These are phyloP conservation scores for Cristatella mucedo DNA, from an alignment of 2,888 invertebrate genomes.

Conservation along the genomic window DNA sequence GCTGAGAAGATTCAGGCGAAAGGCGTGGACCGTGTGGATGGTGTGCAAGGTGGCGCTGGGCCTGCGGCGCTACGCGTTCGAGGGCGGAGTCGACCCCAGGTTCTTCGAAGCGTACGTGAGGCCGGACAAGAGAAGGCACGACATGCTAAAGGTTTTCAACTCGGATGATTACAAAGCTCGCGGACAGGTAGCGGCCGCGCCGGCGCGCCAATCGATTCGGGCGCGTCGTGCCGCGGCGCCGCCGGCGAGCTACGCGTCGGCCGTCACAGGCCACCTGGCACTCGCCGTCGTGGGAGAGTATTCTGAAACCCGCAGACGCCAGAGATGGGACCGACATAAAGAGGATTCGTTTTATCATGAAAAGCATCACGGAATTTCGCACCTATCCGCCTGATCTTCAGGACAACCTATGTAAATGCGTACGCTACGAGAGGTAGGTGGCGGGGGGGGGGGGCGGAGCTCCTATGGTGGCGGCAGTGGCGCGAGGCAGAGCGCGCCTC, in stretches of 20 bases:
- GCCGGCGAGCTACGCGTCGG: too few relatives aligned
- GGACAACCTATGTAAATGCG: neutral
- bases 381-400: neutral
- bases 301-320: neutral
- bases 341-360: neutral
- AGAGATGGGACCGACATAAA: neutral
- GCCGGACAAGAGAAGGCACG: too few relatives aligned
- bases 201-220: too few relatives aligned
- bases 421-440: neutral
- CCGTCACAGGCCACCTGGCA: conserved; percentile 4
- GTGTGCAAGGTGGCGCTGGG: neutral
- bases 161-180: neutral
- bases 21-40: neutral
- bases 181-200: too few relatives aligned
- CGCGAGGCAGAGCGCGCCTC: too few relatives aligned
- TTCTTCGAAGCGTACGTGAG: neutral
- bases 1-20: neutral
- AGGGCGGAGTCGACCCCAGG: conserved; percentile 2
- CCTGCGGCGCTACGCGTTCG: neutral
- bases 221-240: too few relatives aligned
- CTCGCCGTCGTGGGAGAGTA: neutral
- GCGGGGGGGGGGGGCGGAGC: too few relatives aligned
- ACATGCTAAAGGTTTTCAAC: conserved; percentile 1
- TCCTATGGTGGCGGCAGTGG: too few relatives aligned
- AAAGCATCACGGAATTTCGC: neutral